Base-by-base conservation (phyloP, 1,140 invertebrate genomes). In the Melipona quadrifasciata region DNA sequence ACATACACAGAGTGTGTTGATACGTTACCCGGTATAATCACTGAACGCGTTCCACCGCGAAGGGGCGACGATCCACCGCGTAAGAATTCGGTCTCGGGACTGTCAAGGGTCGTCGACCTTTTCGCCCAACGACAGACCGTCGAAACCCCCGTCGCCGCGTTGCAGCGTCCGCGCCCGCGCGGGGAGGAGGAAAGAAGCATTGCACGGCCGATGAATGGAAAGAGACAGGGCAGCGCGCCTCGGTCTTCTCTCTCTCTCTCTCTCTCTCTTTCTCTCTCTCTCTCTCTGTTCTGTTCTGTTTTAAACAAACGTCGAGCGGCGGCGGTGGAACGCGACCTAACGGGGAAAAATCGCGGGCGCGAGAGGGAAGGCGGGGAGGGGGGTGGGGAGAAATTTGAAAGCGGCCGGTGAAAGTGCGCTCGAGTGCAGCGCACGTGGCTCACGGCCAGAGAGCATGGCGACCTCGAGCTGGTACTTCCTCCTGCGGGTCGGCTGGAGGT, bases 361-460 rank as follows among this genome's bases (percentile, higher is more conserved):
- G n/a, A 6, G 55, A 47, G 77, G 65, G 17, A n/a, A n/a, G 34
- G 83, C 11, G 58, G 75, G 85, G 90, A 91, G 92, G n/a, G 65
- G 17, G 34, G 83, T 11, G 58, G 75, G 85, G 90, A 91, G 92
- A 94, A 93, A 94, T 94, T 94, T 93, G 93, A 94, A 94, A 94
- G 93, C 92, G 70, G 67, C 39, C 92, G 91, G 93, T 92, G 93
- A 94, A 94, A 94, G 93, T 93, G 88, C 57, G 82, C 68, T 79
- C 76, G 65, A 73, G 73, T 72, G 85, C 85, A 80, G 84, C 73
- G 70, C 85, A 91, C 90, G 91, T 91, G 91, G 92, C 90, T 89
- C 76, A 76, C 65, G 67, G 85, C 71, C 87, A 86, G 55, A 57
- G 80, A 89, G 80, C 77, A 82, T 87, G 76, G 67, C 86, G 55